Base-by-base conservation (phyloP, 2,797 vertebrate species). In the Acanthopagrus latus region DNA sequence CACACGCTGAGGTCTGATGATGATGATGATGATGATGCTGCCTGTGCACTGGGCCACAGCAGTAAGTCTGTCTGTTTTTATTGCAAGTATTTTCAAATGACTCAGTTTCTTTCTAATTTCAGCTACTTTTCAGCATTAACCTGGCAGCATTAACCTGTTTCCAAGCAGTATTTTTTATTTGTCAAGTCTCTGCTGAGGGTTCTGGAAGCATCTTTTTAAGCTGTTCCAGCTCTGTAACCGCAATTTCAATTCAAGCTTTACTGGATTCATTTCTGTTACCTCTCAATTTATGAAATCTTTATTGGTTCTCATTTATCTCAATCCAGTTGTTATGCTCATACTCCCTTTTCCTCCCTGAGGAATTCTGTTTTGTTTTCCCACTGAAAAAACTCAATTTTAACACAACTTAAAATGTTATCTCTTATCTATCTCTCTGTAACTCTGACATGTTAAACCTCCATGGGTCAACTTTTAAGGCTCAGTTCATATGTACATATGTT, bases 61-160 rank as follows among this genome's bases (percentile, higher is more conserved):
- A 74, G 54, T 27, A 58, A 33, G 13, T 16, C 43, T 48, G 33
- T 58, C 55, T 44, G 52, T 50, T 78, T 80, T 80, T 74, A 71
- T 74, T 57, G 23, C 23, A 50, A 38, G 11, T 23, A 23, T 51
- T 60, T 80, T 77, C 23, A 81, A 67, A 83, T 63, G 63, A 80
- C 57, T 85, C 51, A 8, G 13, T 72, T 79, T 67, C 11, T 57
- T 70, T 74, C 78, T 80, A 65, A 52, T 86, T 72, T 71, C 46
- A 51, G 63, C 41, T 41, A 38, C 47, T 58, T 68, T 43, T 64
- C 71, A 78, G 71, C 60, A 54, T 41, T 71, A 38, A 38, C 16
- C n/a, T 56, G 48, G 27, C 16, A 73, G 38, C 52, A 44, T 63
- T 70, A 70, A 65, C 27, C 33, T 17, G 21, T 64, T 73, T 71